Evolutionary conservation across 2,797 vertebrate genomes (phyloP), one percentile per base, ranked within the genome.

Genomic region (Danio tinwini): DNA sequence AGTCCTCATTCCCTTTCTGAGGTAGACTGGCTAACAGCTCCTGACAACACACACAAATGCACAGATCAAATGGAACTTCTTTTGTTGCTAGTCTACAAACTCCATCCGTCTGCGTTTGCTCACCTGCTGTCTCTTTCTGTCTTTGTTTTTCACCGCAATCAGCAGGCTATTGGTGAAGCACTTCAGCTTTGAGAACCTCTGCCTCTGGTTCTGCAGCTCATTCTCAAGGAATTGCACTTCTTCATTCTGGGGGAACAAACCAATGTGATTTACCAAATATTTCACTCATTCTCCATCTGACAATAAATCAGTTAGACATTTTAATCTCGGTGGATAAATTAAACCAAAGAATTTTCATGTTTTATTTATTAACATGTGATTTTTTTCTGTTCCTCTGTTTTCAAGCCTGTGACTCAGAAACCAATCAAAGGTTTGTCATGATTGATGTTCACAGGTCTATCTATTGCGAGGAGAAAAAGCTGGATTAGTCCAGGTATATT

Each of bases 201-300:
- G 95, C 87, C 98, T 99, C 93, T 98, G 97, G 90, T 91, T 96
- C 90, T 95, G 94, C 92, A 99, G 90, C 90, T 98, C 97, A 12
- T 90, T 94, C 92, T 98, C 96, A 61, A 98, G 95, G 90, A 96
- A 99, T 90, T 96, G 95, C 84, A 99, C 95, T 90, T 99, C 97
- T 91, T 98, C 96, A 77, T 97, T 96, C 98, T 99, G 89, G 61
- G 88, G 87, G 19, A 64, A 68, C 73, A 84, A 85, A 45, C 11
- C 44, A 53, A 9, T 4, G 2, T 7, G 1, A 53, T 29, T 50
- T 11, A 29, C 47, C 11, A 37, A 50, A 39, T 39, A 59, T 61
- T 55, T 69, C 16, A 42, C 19, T 62, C 4, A 10, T 17, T 74
- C 37, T 47, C 47, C 0, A 42, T 39, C 6, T 12, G 2, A 29